A percentile compares a stretch with the other conserved stretches of the same genome.
Conservation (phyloP, 2,888 invertebrate genomes). For the Rotaria sp. region DNA sequence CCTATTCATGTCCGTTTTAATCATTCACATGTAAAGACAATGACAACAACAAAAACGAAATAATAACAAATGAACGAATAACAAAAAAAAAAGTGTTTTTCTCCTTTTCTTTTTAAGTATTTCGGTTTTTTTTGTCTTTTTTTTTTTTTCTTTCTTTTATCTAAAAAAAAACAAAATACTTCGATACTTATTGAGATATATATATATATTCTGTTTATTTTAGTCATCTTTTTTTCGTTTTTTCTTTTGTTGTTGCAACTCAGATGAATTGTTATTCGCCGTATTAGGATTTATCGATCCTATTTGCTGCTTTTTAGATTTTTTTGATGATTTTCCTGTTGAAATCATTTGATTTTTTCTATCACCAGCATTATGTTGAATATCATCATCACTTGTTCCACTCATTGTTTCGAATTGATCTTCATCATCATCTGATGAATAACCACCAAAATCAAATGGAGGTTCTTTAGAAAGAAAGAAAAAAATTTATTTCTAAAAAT, state of each 20-base stretch:
- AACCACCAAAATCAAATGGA: slow-evolving; percentile 4
- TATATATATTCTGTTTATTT: too few relatives aligned
- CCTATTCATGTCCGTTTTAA: neutral
- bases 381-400: neutral
- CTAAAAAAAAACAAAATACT: neutral
- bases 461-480: neutral
- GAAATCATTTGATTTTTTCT: neutral
- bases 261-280: neutral
- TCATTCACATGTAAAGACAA: slow-evolving; percentile 18
- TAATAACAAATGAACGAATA: slow-evolving; percentile 5
- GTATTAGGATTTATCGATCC: neutral
- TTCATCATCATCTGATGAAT: neutral
- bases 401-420: neutral
- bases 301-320: neutral
- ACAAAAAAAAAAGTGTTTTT: neutral
- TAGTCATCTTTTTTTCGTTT: slow-evolving; percentile 9
- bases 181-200: neutral
- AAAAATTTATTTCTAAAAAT: too few relatives aligned
- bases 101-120: neutral
- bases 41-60: neutral
- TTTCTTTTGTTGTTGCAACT: neutral
- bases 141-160: neutral
- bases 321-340: neutral
- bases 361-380: neutral
- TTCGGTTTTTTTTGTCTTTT: neutral